These are phyloP conservation scores for Rhizomys pruinosus DNA, from an alignment of 2,113 vertebrate genomes.

Conservation along the genomic window DNA sequence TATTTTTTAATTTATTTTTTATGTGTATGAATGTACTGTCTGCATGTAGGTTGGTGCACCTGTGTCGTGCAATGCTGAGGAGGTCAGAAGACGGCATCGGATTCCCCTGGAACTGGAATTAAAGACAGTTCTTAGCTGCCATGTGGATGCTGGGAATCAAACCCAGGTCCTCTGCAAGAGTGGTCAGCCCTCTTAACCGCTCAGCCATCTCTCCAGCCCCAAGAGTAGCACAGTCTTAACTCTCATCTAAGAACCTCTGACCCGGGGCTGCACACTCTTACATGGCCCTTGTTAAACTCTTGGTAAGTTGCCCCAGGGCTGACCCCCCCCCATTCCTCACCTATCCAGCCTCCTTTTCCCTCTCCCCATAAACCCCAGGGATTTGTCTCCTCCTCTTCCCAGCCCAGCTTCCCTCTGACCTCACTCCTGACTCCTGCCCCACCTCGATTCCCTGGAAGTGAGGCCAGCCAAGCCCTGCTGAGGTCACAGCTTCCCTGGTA, in stretches of 20 bases:
- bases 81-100: too few species aligned
- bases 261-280: neutral
- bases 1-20: too few species aligned
- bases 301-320: neutral
- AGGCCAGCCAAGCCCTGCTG: neutral
- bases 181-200: too few species aligned
- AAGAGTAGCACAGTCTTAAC: too few species aligned
- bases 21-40: too few species aligned
- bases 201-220: too few species aligned
- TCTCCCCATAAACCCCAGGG: neutral
- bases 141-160: too few species aligned
- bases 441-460: conserved; percentile 65
- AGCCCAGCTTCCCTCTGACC: conserved; percentile 33
- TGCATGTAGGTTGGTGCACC: too few species aligned
- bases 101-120: too few species aligned
- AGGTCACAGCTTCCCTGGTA: neutral
- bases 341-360: neutral
- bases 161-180: too few species aligned
- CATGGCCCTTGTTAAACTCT: neutral
- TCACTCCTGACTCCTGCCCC: conserved; percentile 65
- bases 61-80: too few species aligned
- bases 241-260: conserved; percentile 10
- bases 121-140: too few species aligned
- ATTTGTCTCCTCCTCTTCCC: neutral
- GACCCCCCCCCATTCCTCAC: conserved; percentile 22